These are phyloP conservation scores for Strigamia transsilvanica DNA, from an alignment of 2,888 invertebrate species.

Conservation along the genomic window DNA sequence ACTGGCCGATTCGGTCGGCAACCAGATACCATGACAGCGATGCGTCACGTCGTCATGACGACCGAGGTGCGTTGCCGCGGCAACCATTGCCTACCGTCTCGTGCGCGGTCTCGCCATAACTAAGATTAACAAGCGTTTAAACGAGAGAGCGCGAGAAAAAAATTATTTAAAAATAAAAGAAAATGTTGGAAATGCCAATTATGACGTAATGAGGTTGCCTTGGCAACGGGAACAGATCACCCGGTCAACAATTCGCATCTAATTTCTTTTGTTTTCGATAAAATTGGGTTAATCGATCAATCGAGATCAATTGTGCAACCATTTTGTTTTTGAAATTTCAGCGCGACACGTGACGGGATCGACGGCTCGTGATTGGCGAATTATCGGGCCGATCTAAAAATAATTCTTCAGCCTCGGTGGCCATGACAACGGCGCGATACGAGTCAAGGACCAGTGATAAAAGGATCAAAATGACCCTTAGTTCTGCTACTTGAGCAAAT, in stretches of 20 bases:
- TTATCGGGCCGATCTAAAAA: neutral
- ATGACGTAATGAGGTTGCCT: neutral
- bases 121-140: neutral
- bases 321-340: neutral
- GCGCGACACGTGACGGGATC: neutral
- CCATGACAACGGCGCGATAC: conserved; percentile 9
- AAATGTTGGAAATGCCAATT: too few species aligned
- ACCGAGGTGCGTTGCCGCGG: neutral
- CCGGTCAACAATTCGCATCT: neutral
- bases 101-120: neutral
- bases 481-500: neutral
- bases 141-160: too few species aligned
- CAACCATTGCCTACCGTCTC: neutral
- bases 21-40: conserved; percentile 24
- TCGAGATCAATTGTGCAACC: too few species aligned
- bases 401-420: neutral
- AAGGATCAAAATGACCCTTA: conserved; percentile 6
- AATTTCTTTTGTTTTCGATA: too few species aligned
- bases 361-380: neutral
- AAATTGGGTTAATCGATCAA: too few species aligned
- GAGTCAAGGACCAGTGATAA: conserved; percentile 26
- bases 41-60: conserved; percentile 6
- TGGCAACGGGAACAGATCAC: neutral
- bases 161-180: too few species aligned
- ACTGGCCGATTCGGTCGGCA: neutral